Conservation (phyloP, 2,797 vertebrate genomes). For the Clamator glandarius region DNA sequence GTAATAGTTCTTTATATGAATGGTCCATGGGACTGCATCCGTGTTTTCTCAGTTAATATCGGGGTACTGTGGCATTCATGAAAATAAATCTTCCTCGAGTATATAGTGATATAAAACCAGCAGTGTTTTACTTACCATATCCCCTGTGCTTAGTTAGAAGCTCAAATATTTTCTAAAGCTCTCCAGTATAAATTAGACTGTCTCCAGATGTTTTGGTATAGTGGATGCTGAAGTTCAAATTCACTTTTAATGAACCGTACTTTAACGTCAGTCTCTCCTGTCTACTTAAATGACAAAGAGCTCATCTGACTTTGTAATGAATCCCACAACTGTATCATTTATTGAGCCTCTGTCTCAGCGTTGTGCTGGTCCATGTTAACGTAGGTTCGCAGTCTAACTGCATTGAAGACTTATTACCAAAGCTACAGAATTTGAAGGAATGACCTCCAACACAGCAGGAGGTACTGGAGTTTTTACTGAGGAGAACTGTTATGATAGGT, state of each 20-base stretch:
- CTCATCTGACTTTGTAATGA: slow-evolving; percentile 79
- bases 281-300: slow-evolving; percentile 75
- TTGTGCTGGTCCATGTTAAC: slow-evolving; percentile 28
- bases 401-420: slow-evolving; percentile 13
- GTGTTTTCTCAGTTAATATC: not conserved
- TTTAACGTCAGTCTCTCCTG: slow-evolving; percentile 77
- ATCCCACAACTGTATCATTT: slow-evolving; percentile 58
- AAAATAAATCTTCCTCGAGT: slow-evolving; percentile 60
- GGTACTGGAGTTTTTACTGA: not conserved
- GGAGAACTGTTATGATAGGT: not conserved
- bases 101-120: not conserved
- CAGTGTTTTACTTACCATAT: slow-evolving; percentile 64
- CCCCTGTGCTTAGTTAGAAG: slow-evolving; percentile 75
- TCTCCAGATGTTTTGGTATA: slow-evolving; percentile 76
- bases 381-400: slow-evolving; percentile 9
- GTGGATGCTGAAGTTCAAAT: slow-evolving; percentile 72
- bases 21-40: not conserved
- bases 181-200: slow-evolving; percentile 67
- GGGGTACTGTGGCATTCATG: slow-evolving; percentile 18
- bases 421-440: slow-evolving; percentile 41
- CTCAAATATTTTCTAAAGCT: slow-evolving; percentile 71
- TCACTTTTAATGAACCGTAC: slow-evolving; percentile 77
- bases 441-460: slow-evolving; percentile 12
- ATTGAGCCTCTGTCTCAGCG: slow-evolving; percentile 34
- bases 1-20: not conserved